A percentile compares a stretch with the other conserved stretches of the same genome.
Evolutionary conservation across 23 tunicate genomes (phyloP).

Genomic region (Trididemnum nubilum): DNA sequence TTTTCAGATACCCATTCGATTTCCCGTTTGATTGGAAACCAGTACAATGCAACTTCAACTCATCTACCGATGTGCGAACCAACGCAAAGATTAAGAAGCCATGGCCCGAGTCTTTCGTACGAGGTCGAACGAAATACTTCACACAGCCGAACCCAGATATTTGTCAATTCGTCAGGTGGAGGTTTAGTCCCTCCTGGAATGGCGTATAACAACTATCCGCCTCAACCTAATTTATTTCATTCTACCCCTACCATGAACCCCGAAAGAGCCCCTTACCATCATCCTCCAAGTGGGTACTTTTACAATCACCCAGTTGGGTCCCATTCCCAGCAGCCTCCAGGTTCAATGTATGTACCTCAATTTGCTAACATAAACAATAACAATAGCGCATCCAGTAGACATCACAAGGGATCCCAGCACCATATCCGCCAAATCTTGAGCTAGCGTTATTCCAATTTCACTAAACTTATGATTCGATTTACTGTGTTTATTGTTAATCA

Average conservation of each 20-base stretch:
- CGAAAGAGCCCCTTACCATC: background rate
- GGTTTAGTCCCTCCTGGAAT: background rate
- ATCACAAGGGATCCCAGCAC: conserved; percentile 21
- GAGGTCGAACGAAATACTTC: background rate
- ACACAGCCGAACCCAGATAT: background rate
- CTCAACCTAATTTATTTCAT: conserved; percentile 25
- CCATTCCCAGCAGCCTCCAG: background rate
- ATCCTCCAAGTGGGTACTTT: background rate
- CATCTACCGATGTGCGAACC: background rate
- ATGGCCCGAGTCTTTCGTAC: background rate
- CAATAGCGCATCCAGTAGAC: background rate
- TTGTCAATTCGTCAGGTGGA: background rate
- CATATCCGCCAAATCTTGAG: conserved; percentile 26
- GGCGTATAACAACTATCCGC: conserved; percentile 5
- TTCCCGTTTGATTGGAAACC: conserved; percentile 16
- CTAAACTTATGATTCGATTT: no score
- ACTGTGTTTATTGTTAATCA: no score
- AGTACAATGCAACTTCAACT: background rate
- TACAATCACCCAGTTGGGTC: conserved; percentile 9
- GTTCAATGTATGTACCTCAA: conserved; percentile 4
- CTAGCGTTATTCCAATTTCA: no score
- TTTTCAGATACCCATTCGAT: conserved; percentile 33
- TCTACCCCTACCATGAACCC: conserved; percentile 12
- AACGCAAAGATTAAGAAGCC: background rate
- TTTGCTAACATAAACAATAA: conserved; percentile 27